A percentile compares a stretch with the other conserved stretches of the same genome.
phyloP scores from a whole-genome alignment of 2,113 vertebrate genomes.

The Bubo scandiacus region DNA sequence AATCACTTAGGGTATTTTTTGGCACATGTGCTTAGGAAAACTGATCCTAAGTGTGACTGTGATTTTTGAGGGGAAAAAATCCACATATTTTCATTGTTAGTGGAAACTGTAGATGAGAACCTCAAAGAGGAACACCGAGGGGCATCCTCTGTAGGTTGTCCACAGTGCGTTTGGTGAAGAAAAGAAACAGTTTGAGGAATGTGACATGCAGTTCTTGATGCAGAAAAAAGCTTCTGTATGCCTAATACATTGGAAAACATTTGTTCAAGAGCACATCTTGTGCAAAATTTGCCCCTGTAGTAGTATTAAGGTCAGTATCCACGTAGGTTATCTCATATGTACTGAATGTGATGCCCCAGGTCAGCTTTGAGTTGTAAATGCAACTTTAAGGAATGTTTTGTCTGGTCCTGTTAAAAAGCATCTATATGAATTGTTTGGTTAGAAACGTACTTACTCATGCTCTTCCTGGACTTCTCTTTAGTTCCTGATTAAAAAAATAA shows the following conservation, averaged over 20 bases:
- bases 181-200: constrained; percentile 4
- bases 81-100: neutral
- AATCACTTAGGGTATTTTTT: neutral
- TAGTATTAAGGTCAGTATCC: neutral
- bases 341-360: neutral
- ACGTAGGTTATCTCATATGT: neutral
- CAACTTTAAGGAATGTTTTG: neutral
- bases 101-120: neutral
- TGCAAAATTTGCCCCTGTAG: neutral
- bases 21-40: neutral
- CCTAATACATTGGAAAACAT: constrained; percentile 49
- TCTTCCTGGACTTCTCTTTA: neutral
- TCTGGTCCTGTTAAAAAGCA: neutral
- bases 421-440: neutral
- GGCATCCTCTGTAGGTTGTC: neutral
- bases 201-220: neutral
- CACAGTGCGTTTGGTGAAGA: neutral
- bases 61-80: neutral
- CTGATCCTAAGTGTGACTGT: neutral
- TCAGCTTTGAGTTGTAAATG: neutral
- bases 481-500: neutral
- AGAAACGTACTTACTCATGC: neutral
- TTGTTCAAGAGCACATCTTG: neutral
- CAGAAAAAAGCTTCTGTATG: constrained; percentile 37
- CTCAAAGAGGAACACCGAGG: neutral